A percentile compares a stretch with the other conserved stretches of the same genome.
These are phyloP conservation scores for Cyclina sinensis DNA, from an alignment of 1,140 invertebrate species.

Conservation along the genomic window DNA sequence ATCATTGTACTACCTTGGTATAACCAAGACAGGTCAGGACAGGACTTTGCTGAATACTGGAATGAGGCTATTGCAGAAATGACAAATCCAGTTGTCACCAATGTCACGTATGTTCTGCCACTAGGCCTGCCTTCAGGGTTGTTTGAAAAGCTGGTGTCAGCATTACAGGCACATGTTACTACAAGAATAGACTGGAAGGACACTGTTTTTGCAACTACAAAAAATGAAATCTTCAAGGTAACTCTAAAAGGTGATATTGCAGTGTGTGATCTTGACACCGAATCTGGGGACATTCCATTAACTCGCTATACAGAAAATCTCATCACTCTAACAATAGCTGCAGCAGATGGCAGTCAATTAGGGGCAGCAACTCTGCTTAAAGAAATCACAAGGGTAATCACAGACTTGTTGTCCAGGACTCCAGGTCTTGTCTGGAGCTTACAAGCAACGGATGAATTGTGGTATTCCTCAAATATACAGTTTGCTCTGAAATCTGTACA, in stretches of 20 bases:
- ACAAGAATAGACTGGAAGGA: constrained; percentile 82
- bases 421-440: constrained; percentile 81
- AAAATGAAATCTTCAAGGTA: constrained; percentile 71
- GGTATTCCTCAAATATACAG: constrained; percentile 36
- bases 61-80: constrained; percentile 60
- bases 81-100: constrained; percentile 71
- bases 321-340: constrained; percentile 19
- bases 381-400: constrained; percentile 76
- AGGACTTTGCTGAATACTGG: constrained; percentile 77
- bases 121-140: constrained; percentile 76
- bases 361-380: constrained; percentile 60
- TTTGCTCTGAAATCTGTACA: constrained; percentile 56
- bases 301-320: neutral
- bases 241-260: constrained; percentile 68
- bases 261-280: neutral
- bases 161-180: constrained; percentile 79
- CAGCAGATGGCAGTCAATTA: constrained; percentile 49
- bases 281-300: constrained; percentile 21
- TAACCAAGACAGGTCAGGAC: constrained; percentile 74
- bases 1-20: constrained; percentile 84
- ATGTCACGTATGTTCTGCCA: constrained; percentile 76
- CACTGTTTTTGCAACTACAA: constrained; percentile 78
- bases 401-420: constrained; percentile 70
- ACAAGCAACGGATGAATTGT: constrained; percentile 63
- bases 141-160: constrained; percentile 78